These are phyloP conservation scores for Zhengitettix transpicula DNA, from an alignment of 2,888 invertebrate species.

Conservation along the genomic window DNA sequence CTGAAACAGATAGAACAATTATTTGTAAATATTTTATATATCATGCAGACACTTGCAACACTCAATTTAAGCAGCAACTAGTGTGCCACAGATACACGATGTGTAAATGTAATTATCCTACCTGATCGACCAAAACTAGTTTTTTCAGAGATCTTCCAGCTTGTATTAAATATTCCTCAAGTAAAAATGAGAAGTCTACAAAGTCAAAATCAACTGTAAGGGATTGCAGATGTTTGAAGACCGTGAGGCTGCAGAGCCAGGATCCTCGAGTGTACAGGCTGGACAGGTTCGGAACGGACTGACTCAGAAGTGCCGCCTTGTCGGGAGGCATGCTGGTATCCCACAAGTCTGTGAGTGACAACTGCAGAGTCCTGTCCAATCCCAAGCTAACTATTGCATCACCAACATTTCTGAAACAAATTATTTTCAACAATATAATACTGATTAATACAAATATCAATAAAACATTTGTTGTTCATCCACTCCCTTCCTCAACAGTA, in stretches of 20 bases:
- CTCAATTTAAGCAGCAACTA: background rate
- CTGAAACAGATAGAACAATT: conserved; percentile 4
- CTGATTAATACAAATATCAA: too few species aligned
- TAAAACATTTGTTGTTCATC: too few species aligned
- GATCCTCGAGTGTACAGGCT: conserved; percentile 10
- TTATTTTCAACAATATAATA: too few species aligned
- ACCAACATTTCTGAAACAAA: conserved; percentile 17
- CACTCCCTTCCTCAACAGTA: too few species aligned
- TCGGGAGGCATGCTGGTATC: conserved; percentile 18
- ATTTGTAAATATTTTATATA: too few species aligned
- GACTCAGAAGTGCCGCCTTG: conserved; percentile 14
- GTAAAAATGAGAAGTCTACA: conserved; percentile 12
- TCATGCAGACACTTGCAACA: too few species aligned
- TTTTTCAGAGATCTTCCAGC: conserved; percentile 14
- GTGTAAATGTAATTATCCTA: conserved; percentile 3
- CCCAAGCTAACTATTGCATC: conserved; percentile 18
- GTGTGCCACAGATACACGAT: background rate
- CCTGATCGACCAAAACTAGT: conserved; percentile 17
- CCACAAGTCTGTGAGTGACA: conserved; percentile 18
- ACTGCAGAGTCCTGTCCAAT: conserved; percentile 11
- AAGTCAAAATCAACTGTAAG: conserved; percentile 19
- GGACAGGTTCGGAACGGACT: conserved; percentile 15
- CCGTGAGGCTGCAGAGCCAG: conserved; percentile 11
- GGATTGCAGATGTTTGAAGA: conserved; percentile 14
- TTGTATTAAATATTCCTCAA: conserved; percentile 14